These are phyloP conservation scores for Hyles vespertilio DNA, from an alignment of 1,140 invertebrate genomes.

Conservation along the genomic window DNA sequence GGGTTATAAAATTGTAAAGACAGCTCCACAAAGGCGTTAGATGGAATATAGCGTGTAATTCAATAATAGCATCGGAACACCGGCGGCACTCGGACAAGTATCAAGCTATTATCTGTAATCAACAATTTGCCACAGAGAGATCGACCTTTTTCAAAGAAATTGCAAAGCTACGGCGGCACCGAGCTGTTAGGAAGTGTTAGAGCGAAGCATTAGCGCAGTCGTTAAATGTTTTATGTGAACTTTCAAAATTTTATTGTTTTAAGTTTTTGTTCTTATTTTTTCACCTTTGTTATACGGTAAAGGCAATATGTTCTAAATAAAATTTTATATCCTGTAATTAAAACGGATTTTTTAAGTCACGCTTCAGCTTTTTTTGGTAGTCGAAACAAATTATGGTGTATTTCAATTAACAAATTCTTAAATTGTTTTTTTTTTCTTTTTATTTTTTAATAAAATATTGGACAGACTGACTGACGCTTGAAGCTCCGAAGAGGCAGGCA, in stretches of 20 bases:
- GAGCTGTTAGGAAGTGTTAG: constrained; percentile 34
- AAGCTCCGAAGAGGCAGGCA: no score
- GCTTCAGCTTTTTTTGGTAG: no score
- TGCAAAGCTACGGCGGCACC: constrained; percentile 24
- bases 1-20: constrained; percentile 46
- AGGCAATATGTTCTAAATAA: no score
- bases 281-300: no score
- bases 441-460: no score
- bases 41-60: constrained; percentile 61
- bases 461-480: no score
- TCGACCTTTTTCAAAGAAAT: constrained; percentile 49
- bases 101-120: constrained; percentile 59
- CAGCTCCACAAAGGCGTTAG: constrained; percentile 46
- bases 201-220: constrained; percentile 21
- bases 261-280: no score
- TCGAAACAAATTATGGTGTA: no score
- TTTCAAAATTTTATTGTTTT: constrained; percentile 25
- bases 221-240: constrained; percentile 21
- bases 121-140: constrained; percentile 53
- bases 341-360: no score
- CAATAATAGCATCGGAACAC: constrained; percentile 66
- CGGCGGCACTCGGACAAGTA: constrained; percentile 57
- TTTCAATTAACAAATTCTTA: no score
- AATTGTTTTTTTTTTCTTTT: no score
- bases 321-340: no score